Percentiles rank a stretch among this genome's conserved stretches.
Evolutionary conservation across 2,113 vertebrate species (phyloP).

Genomic region (Hucho hucho): DNA sequence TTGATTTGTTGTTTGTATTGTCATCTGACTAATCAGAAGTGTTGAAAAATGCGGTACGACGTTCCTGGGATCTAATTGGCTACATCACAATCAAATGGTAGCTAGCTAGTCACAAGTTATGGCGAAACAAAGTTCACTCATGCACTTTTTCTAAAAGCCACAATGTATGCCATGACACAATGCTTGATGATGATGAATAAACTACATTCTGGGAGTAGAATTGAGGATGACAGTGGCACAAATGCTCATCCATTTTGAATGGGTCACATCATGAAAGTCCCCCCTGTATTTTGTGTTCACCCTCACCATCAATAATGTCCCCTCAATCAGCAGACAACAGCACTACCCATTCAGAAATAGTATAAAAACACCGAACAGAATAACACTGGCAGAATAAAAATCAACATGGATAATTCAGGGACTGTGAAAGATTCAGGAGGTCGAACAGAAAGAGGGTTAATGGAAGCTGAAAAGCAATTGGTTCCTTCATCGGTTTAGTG

Average conservation of each 20-base stretch:
- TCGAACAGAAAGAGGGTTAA: too few species aligned
- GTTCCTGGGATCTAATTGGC: too few species aligned
- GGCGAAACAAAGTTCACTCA: too few species aligned
- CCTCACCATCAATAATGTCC: not conserved
- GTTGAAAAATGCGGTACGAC: too few species aligned
- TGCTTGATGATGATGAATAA: not conserved
- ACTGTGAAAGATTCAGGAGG: constrained; percentile 4
- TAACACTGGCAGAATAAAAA: not conserved
- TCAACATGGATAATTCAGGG: not conserved
- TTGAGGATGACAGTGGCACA: not conserved
- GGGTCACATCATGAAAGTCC: too few species aligned
- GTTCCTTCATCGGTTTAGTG: too few species aligned
- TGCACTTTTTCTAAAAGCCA: too few species aligned
- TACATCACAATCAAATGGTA: too few species aligned
- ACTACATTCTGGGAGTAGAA: not conserved
- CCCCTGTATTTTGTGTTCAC: not conserved
- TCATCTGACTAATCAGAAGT: too few species aligned
- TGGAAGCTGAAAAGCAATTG: too few species aligned
- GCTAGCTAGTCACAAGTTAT: too few species aligned
- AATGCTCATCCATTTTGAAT: not conserved
- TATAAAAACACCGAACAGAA: not conserved
- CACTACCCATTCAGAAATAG: not conserved
- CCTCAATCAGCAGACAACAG: not conserved
- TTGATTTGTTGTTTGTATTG: too few species aligned
- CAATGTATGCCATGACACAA: not conserved